Evolutionary conservation across 2,113 vertebrate genomes (phyloP).

Genomic region (Oncorhynchus keta): DNA sequence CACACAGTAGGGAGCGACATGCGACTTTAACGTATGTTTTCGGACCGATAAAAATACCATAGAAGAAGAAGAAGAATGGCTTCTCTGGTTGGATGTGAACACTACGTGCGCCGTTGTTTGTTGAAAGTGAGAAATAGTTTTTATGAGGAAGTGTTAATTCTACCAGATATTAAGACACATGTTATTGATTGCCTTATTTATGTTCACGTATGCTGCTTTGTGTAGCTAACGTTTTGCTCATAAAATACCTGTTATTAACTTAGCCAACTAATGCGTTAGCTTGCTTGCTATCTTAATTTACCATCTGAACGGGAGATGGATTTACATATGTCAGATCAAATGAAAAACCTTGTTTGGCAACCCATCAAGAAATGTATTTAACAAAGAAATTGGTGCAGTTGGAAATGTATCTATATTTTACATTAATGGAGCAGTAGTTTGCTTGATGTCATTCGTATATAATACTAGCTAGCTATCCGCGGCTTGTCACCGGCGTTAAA

Average conservation of each 20-base stretch:
- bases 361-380: no score
- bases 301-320: background rate
- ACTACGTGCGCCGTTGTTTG: constrained; percentile 73
- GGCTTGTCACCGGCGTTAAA: no score
- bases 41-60: no score
- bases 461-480: no score
- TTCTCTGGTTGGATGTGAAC: constrained; percentile 67
- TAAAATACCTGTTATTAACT: background rate
- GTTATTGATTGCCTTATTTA: background rate
- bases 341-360: no score
- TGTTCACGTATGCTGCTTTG: background rate
- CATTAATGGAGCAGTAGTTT: no score
- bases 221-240: background rate
- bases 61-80: constrained; percentile 61
- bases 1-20: no score
- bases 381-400: no score
- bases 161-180: background rate
- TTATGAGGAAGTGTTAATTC: background rate
- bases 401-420: no score
- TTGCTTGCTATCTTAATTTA: background rate
- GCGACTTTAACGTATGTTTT: no score
- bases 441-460: no score
- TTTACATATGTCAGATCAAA: background rate
- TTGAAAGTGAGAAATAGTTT: constrained; percentile 68
- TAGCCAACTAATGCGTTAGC: background rate